phyloP scores from a whole-genome alignment of 2,797 vertebrate species.

The Cottoperca gobio region DNA sequence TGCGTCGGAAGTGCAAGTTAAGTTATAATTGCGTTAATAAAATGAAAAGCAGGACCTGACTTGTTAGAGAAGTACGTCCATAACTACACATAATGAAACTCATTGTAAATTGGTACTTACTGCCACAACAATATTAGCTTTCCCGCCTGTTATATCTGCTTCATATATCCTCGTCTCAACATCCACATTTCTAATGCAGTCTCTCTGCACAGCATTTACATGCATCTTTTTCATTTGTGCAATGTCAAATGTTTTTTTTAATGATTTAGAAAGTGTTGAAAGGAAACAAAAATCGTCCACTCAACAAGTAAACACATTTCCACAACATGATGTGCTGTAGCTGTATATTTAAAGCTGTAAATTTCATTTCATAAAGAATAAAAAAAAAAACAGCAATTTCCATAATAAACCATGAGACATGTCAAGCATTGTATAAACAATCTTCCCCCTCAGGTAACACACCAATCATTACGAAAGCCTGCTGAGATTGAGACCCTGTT shows the following conservation, averaged over 20 bases:
- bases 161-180: conserved; percentile 7
- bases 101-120: neutral
- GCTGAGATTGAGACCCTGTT: conserved; percentile 14
- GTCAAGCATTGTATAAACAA: neutral
- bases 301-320: neutral
- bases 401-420: conserved; percentile 15
- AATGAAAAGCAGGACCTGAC: neutral
- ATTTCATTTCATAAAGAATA: conserved; percentile 9
- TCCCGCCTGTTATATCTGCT: neutral
- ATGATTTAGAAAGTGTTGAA: conserved; percentile 7
- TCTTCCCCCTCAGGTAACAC: conserved; percentile 1
- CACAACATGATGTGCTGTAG: neutral
- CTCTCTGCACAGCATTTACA: neutral
- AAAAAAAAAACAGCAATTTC: neutral
- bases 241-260: neutral
- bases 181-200: neutral
- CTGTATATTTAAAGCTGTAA: conserved; percentile 4
- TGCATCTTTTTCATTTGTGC: neutral
- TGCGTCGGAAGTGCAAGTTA: neutral
- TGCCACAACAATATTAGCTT: conserved; percentile 1
- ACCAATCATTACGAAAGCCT: neutral
- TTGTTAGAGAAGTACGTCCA: neutral
- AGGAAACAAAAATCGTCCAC: neutral
- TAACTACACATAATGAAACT: neutral
- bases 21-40: no score